Percentiles rank a stretch among this genome's conserved stretches.
phyloP scores from a whole-genome alignment of 2,113 vertebrate genomes.

The Acanthisitta chloris region DNA sequence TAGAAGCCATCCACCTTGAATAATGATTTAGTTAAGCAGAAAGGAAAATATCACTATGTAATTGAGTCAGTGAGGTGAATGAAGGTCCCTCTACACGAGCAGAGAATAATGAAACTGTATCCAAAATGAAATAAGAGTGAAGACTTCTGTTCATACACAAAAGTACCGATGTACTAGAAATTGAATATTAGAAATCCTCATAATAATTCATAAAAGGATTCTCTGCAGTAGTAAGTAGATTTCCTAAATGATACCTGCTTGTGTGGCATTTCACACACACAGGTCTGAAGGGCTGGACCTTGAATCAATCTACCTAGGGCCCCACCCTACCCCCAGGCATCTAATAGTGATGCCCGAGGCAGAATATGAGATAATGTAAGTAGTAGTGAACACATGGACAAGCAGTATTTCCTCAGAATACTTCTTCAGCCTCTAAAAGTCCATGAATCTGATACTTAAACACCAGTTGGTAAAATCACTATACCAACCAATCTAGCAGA shows the following conservation, averaged over 20 bases:
- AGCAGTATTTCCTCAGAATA: neutral
- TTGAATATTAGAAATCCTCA: neutral
- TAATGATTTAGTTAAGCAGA: neutral
- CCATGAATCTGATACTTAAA: neutral
- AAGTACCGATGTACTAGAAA: neutral
- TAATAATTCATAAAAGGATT: neutral
- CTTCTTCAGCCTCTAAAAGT: neutral
- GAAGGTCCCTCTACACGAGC: neutral
- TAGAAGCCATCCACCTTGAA: neutral
- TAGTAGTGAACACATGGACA: accelerated
- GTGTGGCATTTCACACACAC: neutral
- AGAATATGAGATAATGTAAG: neutral
- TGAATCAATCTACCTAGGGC: neutral
- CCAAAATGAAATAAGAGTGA: neutral
- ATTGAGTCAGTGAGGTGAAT: neutral
- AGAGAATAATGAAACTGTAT: neutral
- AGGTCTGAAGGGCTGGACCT: neutral
- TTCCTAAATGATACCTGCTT: neutral
- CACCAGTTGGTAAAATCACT: neutral
- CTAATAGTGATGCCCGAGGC: accelerated
- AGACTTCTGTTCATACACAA: neutral
- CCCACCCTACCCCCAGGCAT: neutral
- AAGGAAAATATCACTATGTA: neutral
- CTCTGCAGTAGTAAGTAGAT: neutral
- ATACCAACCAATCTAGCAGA: neutral